These are phyloP conservation scores for Vesta saturnalis DNA, from an alignment of 2,888 invertebrate genomes.

Conservation along the genomic window DNA sequence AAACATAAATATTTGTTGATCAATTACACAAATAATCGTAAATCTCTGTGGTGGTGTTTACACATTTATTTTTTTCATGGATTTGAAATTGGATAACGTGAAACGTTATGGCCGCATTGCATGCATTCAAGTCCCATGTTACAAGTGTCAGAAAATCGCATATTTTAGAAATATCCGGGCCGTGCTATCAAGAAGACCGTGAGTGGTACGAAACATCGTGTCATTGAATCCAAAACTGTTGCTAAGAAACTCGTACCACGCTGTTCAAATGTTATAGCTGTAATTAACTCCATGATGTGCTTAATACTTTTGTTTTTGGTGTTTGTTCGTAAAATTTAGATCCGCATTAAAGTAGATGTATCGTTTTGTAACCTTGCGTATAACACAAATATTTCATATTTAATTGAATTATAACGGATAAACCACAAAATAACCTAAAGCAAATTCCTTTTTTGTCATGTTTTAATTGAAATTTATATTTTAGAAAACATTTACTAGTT, in stretches of 20 bases:
- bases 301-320: slow-evolving; percentile 50
- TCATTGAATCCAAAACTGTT: slow-evolving; percentile 51
- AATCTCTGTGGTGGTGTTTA: slow-evolving; percentile 12
- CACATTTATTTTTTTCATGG: slow-evolving; percentile 22
- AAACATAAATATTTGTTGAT: not conserved
- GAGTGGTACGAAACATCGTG: slow-evolving; percentile 49
- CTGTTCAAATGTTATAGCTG: slow-evolving; percentile 52
- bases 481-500: slow-evolving; percentile 6
- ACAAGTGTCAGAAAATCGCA: slow-evolving; percentile 55
- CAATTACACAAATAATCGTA: not conserved
- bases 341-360: slow-evolving; percentile 45
- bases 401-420: slow-evolving; percentile 15
- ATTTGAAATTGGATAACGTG: slow-evolving; percentile 35
- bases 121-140: slow-evolving; percentile 50
- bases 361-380: slow-evolving; percentile 20
- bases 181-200: slow-evolving; percentile 43
- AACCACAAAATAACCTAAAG: slow-evolving; percentile 6
- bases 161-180: slow-evolving; percentile 54
- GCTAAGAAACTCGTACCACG: slow-evolving; percentile 55
- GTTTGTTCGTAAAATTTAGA: slow-evolving; percentile 44
- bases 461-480: slow-evolving; percentile 10
- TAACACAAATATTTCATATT: slow-evolving; percentile 6
- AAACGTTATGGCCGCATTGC: slow-evolving; percentile 53
- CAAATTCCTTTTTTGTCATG: slow-evolving; percentile 8
- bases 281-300: slow-evolving; percentile 52